These are phyloP conservation scores for Sturnira hondurensis DNA, from an alignment of 2,113 vertebrate species.

Conservation along the genomic window DNA sequence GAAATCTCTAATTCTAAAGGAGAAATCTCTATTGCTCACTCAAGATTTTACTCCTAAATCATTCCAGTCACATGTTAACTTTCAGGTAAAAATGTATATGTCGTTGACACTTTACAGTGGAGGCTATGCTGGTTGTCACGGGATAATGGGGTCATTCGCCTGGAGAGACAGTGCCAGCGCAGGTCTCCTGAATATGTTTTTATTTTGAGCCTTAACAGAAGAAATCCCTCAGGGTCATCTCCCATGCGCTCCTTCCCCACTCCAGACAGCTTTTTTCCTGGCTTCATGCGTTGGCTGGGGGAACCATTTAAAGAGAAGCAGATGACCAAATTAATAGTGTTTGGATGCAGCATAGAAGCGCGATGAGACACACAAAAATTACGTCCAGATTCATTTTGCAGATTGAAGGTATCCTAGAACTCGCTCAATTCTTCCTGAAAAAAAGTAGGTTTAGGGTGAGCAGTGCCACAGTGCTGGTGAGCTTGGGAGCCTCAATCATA, in stretches of 20 bases:
- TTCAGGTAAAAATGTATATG: background rate
- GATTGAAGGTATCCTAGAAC: background rate
- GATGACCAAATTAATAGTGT: background rate
- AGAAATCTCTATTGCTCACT: background rate
- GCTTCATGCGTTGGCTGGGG: background rate
- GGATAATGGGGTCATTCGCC: background rate
- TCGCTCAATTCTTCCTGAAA: background rate
- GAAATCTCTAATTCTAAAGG: background rate
- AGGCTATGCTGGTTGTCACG: background rate
- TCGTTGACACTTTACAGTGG: background rate
- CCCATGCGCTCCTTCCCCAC: background rate
- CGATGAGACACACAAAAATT: background rate
- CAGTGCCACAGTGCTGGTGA: background rate
- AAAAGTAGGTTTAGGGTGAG: background rate
- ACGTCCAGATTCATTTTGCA: background rate
- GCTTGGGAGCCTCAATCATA: fast-evolving
- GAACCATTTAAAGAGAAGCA: background rate
- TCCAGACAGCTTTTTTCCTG: background rate
- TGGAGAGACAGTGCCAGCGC: background rate
- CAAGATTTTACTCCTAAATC: background rate
- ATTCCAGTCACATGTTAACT: background rate
- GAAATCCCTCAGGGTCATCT: background rate
- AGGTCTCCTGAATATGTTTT: background rate
- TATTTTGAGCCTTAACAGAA: background rate
- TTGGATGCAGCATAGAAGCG: background rate